Percentiles rank a stretch among this genome's conserved stretches.
phyloP scores from a whole-genome alignment of 2,113 vertebrate species.

The Mastomys coucha region DNA sequence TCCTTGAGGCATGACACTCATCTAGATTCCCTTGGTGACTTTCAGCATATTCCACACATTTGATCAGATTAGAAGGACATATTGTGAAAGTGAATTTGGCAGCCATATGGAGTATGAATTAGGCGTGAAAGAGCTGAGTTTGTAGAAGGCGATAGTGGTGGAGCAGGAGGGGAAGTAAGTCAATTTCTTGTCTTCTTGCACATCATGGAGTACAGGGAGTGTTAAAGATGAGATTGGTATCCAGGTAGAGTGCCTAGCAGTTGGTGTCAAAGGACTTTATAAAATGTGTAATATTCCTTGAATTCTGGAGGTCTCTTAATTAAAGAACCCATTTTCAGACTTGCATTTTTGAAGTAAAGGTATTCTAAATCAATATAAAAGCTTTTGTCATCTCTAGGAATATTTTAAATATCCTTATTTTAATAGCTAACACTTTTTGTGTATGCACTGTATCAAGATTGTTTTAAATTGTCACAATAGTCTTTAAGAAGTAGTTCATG shows the following conservation, averaged over 20 bases:
- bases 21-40: constrained; percentile 14
- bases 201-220: not conserved
- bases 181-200: constrained; percentile 1
- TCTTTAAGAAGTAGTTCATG: not conserved
- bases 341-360: constrained; percentile 45
- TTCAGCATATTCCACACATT: not conserved
- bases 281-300: too few species aligned
- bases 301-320: too few species aligned
- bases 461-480: constrained; percentile 13
- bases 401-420: constrained; percentile 43
- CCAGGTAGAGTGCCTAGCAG: too few species aligned
- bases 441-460: not conserved
- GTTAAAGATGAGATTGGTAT: not conserved
- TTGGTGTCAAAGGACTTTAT: too few species aligned
- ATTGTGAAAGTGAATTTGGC: constrained; percentile 21
- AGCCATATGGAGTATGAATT: not conserved
- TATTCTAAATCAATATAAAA: constrained; percentile 47
- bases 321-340: too few species aligned
- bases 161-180: not conserved
- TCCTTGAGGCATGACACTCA: not conserved
- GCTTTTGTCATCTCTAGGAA: not conserved
- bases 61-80: not conserved
- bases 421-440: constrained; percentile 6
- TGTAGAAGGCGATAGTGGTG: not conserved
- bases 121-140: not conserved